Evolutionary conservation across 2,888 invertebrate genomes (phyloP), one percentile per base, ranked within the genome.

Genomic region (Strigamia crassipes): DNA sequence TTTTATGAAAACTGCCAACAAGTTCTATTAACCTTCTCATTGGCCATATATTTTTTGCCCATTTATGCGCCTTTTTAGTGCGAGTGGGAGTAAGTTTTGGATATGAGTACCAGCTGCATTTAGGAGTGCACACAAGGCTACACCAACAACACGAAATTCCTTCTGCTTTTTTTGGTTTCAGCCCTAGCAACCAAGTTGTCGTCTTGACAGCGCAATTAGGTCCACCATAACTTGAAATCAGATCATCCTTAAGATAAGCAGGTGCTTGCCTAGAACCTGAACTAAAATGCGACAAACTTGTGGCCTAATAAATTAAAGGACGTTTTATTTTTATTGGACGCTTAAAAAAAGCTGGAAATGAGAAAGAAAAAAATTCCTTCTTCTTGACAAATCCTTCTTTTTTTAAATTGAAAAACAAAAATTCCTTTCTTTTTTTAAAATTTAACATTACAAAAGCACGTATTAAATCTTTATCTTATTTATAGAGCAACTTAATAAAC

Each of bases 91-190:
- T 73, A 13, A 73, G 31, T 73, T 73, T 73, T 73, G 73, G 73
- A 73, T 73, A 73, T 15, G 73, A 73, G 73, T 73, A 73, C 73
- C 73, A 73, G 73, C 73, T 73, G 73, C 73, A 73, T 73, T 73
- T 73, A 73, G 73, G 73, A 73, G 73, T 73, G 73, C 73, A 73
- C 73, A 73, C 73, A 73, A 73, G 73, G 73, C 73, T 73, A 73
- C 73, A 73, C 73, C 73, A 73, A 73, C 73, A 73, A 73, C 31
- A 73, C 27, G 13, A 73, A 73, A 73, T 73, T 73, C 73, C 73
- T 73, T 73, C 73, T 73, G 12, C 73, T 73, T 73, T 73, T 73
- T 73, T 73, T 73, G 73, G 31, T 73, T 73, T 73, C 73, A 73
- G 73, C 73, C 73, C 31, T 73, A 73, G 73, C 73, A 73, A 56